Conservation (phyloP, 2,888 invertebrate species). For the Tetanocera ferruginea region DNA sequence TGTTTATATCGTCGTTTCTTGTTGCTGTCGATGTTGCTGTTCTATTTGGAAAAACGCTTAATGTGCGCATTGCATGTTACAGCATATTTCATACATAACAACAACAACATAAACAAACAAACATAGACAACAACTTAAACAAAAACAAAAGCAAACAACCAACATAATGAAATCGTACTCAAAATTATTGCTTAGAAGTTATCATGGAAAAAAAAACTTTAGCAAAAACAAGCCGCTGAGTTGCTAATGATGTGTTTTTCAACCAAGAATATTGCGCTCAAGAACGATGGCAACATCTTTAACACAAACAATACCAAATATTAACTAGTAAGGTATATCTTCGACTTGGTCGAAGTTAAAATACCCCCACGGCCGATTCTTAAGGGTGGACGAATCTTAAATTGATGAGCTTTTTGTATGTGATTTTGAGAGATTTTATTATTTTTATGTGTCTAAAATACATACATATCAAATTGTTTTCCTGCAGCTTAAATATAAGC, state of each 20-base stretch:
- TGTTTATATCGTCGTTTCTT: constrained; percentile 9
- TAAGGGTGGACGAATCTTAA: too few species aligned
- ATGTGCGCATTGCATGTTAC: constrained; percentile 54
- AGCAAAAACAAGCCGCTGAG: background rate
- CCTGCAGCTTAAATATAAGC: too few species aligned
- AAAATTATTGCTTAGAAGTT: background rate
- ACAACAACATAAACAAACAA: constrained; percentile 16
- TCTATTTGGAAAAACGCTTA: constrained; percentile 46
- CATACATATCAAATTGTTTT: too few species aligned
- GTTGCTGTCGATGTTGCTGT: constrained; percentile 22
- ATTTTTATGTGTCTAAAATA: too few species aligned
- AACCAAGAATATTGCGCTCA: background rate
- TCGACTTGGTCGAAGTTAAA: too few species aligned
- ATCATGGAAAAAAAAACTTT: background rate
- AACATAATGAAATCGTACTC: background rate
- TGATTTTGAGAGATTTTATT: too few species aligned
- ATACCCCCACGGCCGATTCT: too few species aligned
- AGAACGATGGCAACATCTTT: too few species aligned
- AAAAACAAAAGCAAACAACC: background rate
- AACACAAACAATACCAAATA: too few species aligned
- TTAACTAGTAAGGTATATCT: too few species aligned
- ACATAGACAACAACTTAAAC: background rate
- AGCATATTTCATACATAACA: background rate
- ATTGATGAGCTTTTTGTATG: too few species aligned
- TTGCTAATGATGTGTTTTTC: constrained; percentile 24